phyloP scores from a whole-genome alignment of 2,797 vertebrate genomes.

The Orientallactaga sibirica region DNA sequence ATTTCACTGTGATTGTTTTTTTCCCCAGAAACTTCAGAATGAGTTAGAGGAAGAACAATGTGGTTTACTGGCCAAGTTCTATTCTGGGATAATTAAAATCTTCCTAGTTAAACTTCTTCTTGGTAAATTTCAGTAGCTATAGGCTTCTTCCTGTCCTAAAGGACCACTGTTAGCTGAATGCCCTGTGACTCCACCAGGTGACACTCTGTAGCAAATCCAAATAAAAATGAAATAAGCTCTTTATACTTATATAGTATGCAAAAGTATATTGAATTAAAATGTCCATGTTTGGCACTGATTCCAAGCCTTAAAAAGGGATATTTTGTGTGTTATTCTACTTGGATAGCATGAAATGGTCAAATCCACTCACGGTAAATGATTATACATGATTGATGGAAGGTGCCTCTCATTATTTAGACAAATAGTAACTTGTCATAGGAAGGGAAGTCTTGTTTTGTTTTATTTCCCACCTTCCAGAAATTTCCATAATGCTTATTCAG shows the following conservation, averaged over 20 bases:
- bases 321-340: constrained; percentile 39
- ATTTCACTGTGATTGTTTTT: constrained; percentile 51
- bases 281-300: not conserved
- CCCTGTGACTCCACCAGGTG: not conserved
- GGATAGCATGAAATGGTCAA: constrained; percentile 54
- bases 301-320: not conserved
- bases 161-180: not conserved
- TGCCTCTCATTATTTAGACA: constrained; percentile 64
- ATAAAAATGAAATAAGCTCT: not conserved
- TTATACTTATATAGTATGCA: not conserved
- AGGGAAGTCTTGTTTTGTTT: constrained; percentile 11
- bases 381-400: constrained; percentile 62
- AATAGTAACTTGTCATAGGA: constrained; percentile 66
- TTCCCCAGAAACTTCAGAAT: constrained; percentile 71
- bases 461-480: not conserved
- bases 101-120: constrained; percentile 64
- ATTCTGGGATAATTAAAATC: constrained; percentile 76
- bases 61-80: constrained; percentile 73
- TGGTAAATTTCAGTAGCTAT: constrained; percentile 50
- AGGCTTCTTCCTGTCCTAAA: constrained; percentile 30
- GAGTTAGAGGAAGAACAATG: constrained; percentile 79
- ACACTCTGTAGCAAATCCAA: not conserved
- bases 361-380: constrained; percentile 62
- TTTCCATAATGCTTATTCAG: constrained; percentile 56
- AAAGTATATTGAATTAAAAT: constrained; percentile 1